These are phyloP conservation scores for Sceliomorpha sp. DNA, from an alignment of 2,888 invertebrate species.

Conservation along the genomic window DNA sequence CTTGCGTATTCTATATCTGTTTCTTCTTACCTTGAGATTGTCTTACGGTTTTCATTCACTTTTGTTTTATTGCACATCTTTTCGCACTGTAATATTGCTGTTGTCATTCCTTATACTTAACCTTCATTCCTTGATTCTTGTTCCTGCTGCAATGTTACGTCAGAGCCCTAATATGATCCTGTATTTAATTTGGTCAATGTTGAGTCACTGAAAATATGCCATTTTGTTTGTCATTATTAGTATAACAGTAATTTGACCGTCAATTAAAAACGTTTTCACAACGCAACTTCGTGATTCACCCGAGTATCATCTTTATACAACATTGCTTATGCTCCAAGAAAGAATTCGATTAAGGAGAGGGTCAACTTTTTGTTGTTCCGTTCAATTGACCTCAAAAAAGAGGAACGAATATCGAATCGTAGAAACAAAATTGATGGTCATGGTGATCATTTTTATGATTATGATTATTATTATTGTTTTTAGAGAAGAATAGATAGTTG, in stretches of 20 bases:
- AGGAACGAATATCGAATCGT: too few species aligned
- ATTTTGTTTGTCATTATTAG: slow-evolving; percentile 15
- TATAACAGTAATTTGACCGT: slow-evolving; percentile 40
- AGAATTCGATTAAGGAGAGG: too few species aligned
- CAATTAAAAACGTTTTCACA: slow-evolving; percentile 29
- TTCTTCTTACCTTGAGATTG: too few species aligned
- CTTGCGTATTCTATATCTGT: too few species aligned
- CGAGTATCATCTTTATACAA: slow-evolving; percentile 26
- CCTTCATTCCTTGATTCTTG: slow-evolving; percentile 24
- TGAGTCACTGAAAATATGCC: slow-evolving; percentile 1
- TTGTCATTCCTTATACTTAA: slow-evolving; percentile 10
- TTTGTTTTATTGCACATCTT: slow-evolving; percentile 12
- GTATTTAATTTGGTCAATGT: slow-evolving; percentile 25
- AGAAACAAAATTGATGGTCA: too few species aligned
- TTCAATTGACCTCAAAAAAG: too few species aligned
- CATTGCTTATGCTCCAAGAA: slow-evolving; percentile 12
- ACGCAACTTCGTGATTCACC: slow-evolving; percentile 2
- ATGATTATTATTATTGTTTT: too few species aligned
- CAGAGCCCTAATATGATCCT: slow-evolving; percentile 17
- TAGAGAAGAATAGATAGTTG: too few species aligned
- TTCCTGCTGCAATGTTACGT: slow-evolving; percentile 28
- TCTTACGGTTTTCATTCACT: too few species aligned
- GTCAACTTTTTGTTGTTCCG: too few species aligned
- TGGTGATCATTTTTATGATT: too few species aligned
- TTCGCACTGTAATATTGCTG: slow-evolving; percentile 33